Percentiles rank a stretch among this genome's conserved stretches.
These are phyloP conservation scores for Tachina lurida DNA, from an alignment of 2,888 invertebrate genomes.

Conservation along the genomic window DNA sequence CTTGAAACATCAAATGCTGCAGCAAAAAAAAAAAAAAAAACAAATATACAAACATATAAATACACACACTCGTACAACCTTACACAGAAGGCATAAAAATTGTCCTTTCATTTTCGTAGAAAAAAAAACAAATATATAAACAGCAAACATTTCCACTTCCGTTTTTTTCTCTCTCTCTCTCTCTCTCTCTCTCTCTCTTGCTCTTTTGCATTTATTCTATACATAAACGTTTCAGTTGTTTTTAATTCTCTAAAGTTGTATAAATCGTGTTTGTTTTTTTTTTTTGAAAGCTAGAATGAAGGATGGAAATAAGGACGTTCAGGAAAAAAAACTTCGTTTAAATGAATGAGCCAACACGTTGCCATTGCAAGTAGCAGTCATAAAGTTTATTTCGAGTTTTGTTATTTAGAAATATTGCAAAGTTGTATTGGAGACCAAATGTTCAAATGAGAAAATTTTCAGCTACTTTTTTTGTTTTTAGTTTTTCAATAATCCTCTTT, in stretches of 20 bases:
- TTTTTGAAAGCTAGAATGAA: conserved; percentile 7
- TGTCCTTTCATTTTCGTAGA: conserved; percentile 10
- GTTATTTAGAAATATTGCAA: conserved; percentile 54
- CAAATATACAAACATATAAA: not conserved
- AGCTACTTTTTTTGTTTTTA: conserved; percentile 1
- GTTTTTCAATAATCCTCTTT: conserved; percentile 59
- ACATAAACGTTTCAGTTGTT: conserved; percentile 31
- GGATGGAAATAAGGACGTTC: conserved; percentile 8
- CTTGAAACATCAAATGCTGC: conserved; percentile 3
- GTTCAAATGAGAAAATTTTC: conserved; percentile 30
- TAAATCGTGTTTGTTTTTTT: conserved; percentile 2
- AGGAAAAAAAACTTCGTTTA: conserved; percentile 22
- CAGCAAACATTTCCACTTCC: conserved; percentile 39
- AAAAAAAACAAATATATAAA: conserved; percentile 9
- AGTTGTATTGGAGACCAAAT: conserved; percentile 43
- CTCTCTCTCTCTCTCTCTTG: not conserved
- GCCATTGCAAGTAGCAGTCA: conserved; percentile 26
- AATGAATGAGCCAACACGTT: conserved; percentile 29
- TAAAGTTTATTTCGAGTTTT: conserved; percentile 54
- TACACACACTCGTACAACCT: not conserved
- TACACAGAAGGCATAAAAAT: not conserved
- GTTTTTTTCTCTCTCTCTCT: not conserved
- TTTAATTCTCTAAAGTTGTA: conserved; percentile 36
- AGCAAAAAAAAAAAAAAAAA: not conserved
- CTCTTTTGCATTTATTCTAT: not conserved